A percentile compares a stretch with the other conserved stretches of the same genome.
Evolutionary conservation across 1,140 invertebrate genomes (phyloP).

Genomic region (Drosophila tropicalis): DNA sequence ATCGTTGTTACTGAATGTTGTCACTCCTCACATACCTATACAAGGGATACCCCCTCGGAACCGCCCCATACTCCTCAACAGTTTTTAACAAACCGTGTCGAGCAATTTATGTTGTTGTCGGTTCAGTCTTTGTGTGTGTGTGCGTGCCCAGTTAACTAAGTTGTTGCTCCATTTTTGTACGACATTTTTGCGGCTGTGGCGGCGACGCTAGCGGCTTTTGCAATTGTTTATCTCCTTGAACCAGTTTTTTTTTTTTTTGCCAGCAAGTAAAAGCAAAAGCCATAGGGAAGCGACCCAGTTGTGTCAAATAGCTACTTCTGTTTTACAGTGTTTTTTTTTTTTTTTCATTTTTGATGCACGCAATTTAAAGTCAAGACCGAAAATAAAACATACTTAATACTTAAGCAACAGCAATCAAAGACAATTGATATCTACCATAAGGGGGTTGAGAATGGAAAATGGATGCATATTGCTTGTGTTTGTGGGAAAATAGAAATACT

Average conservation of each 20-base stretch:
- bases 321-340: background rate
- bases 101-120: constrained; percentile 2
- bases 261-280: constrained; percentile 15
- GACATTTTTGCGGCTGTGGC: constrained; percentile 65
- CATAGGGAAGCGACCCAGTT: constrained; percentile 56
- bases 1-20: constrained; percentile 62
- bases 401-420: constrained; percentile 44
- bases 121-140: constrained; percentile 10
- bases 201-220: constrained; percentile 14
- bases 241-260: constrained; percentile 45
- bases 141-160: constrained; percentile 50
- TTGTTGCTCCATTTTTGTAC: constrained; percentile 56
- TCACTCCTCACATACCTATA: constrained; percentile 35
- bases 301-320: constrained; percentile 51
- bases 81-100: constrained; percentile 45
- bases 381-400: constrained; percentile 19
- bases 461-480: constrained; percentile 25
- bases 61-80: constrained; percentile 17
- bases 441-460: background rate
- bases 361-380: constrained; percentile 41
- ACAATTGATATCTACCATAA: constrained; percentile 27
- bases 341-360: constrained; percentile 28
- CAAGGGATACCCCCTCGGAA: background rate
- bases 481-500: constrained; percentile 34
- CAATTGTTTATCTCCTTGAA: constrained; percentile 79